These are phyloP conservation scores for Sylvia atricapilla DNA, from an alignment of 2,113 vertebrate species.

Conservation along the genomic window DNA sequence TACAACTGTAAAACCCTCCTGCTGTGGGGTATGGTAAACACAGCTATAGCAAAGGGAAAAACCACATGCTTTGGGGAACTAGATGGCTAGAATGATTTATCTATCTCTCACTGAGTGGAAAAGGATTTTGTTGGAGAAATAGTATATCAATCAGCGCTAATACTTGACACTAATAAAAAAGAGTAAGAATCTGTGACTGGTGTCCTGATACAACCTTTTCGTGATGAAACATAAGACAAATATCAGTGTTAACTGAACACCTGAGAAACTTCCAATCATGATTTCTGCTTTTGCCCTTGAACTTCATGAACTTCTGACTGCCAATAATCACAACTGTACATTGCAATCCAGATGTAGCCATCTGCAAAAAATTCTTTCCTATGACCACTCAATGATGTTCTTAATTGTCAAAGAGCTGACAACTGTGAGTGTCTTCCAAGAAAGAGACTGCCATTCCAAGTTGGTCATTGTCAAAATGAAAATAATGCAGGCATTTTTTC, in stretches of 20 bases:
- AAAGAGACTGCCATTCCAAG: background rate
- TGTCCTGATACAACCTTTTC: background rate
- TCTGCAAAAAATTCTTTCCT: background rate
- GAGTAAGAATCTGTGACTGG: background rate
- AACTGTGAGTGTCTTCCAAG: background rate
- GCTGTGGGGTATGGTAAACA: background rate
- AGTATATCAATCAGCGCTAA: background rate
- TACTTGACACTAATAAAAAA: background rate
- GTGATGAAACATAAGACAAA: background rate
- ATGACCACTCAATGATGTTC: background rate
- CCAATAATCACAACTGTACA: background rate
- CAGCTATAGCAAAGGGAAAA: background rate
- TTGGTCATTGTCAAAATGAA: background rate
- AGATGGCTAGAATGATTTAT: background rate
- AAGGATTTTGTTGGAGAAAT: background rate
- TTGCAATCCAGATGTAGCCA: background rate
- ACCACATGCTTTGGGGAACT: background rate
- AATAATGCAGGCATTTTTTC: background rate
- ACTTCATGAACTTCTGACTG: background rate
- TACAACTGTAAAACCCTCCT: background rate
- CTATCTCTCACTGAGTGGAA: background rate
- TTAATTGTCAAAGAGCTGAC: background rate
- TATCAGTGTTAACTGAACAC: background rate
- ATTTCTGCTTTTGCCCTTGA: background rate
- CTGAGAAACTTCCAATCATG: background rate